Percentiles rank a stretch among this genome's conserved stretches.
Conservation (phyloP, 2,113 vertebrate genomes). For the Microcebus lehilahytsara region DNA sequence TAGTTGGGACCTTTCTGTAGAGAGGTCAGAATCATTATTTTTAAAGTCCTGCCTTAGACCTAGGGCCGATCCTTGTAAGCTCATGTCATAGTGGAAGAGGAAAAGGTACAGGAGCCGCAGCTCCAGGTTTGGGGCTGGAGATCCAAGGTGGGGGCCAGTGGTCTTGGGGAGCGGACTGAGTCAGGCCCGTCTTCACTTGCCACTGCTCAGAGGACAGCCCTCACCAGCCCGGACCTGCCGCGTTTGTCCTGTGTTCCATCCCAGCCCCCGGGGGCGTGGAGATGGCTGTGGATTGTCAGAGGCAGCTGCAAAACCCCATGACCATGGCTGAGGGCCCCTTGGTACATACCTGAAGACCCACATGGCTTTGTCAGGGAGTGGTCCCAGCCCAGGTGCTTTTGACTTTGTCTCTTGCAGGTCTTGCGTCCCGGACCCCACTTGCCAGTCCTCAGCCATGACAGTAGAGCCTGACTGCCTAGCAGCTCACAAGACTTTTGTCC, state of each 20-base stretch:
- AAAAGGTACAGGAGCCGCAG: neutral
- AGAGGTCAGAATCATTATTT: neutral
- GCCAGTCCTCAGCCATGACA: neutral
- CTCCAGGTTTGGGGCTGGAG: neutral
- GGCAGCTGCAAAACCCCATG: neutral
- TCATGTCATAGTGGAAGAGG: neutral
- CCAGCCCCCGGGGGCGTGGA: neutral
- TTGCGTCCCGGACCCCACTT: neutral
- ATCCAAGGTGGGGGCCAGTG: neutral
- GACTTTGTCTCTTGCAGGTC: neutral
- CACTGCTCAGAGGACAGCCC: fast-evolving
- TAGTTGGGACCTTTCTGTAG: neutral
- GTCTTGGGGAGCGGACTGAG: fast-evolving
- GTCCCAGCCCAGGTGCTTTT: neutral
- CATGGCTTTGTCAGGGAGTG: fast-evolving
- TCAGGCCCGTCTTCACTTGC: fast-evolving
- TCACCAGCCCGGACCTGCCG: neutral
- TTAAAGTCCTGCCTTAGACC: neutral
- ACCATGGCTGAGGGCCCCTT: neutral
- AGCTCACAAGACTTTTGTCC: neutral
- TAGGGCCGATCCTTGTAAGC: neutral
- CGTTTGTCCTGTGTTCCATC: fast-evolving
- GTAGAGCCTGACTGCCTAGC: neutral
- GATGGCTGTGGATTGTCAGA: neutral
- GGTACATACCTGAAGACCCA: fast-evolving